Evolutionary conservation across 1,140 invertebrate species (phyloP), one percentile per base, ranked within the genome.

Genomic region (Phenacoccus solenopsis): DNA sequence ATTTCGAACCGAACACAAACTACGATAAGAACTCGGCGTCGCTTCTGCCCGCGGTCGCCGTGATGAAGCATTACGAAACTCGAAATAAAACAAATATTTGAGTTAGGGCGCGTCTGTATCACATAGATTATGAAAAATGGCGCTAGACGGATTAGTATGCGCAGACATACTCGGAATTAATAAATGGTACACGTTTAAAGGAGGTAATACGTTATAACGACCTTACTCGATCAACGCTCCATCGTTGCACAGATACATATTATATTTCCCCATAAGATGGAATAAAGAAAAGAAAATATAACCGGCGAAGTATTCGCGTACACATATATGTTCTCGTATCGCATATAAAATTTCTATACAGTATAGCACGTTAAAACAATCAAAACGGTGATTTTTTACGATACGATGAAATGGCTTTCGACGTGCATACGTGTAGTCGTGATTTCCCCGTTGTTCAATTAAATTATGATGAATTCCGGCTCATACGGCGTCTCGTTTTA

Each of bases 361-460:
- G n/a, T n/a, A n/a, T n/a, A n/a, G 38, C 38, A 49, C 20, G 38
- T 49, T 49, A 49, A 49, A 49, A 49, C 38, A 49, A 49, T 49
- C 38, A 49, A 49, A 49, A 49, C 38, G 38, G 20, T 10, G 5
- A 49, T 49, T 49, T 49, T 49, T 49, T 49, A 49, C n/a, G n/a
- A n/a, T 49, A 49, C 38, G 38, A 49, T 49, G 38, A 49, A 49
- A 49, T 49, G 12, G 38, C 20, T 49, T 49, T n/a, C 38, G 20
- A 49, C 38, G 38, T 49, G n/a, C n/a, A n/a, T n/a, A n/a, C n/a
- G n/a, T n/a, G n/a, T n/a, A 20, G 12, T 25, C 59, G 25, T 25
- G 59, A 64, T 64, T 64, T 64, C 59, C 59, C 59, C 59, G 59
- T 64, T 64, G 59, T 64, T 64, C 59, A 27, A 64, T 64, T 64